Base-by-base conservation (phyloP, 2,113 vertebrate genomes). In the Paramisgurnus dabryanus region DNA sequence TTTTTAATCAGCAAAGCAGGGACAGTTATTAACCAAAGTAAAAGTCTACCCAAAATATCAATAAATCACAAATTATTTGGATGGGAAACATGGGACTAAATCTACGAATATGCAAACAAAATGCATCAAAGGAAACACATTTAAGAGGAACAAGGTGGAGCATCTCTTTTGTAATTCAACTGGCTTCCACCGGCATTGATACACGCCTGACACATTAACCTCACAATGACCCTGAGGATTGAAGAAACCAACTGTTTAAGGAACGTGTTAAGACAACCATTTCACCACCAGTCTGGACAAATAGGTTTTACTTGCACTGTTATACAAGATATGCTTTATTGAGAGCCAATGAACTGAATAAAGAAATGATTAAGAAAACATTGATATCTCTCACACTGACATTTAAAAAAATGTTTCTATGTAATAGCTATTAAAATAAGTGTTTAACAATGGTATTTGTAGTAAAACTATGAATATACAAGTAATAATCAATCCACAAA, bases 131-230 rank as follows among this genome's bases (percentile, higher is more conserved):
- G 9, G 34, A 18, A 10, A 60, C 27, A n/a, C 8, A 40, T 57
- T n/a, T 39, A 40, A 73, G n/a, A 63, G 13, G 11, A 9, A 22
- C n/a, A 27, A 47, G 10, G 41, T 8, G 39, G 55, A 58, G 7
- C 4, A 63, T 43, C 41, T 34, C 12, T 61, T 63, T 34, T 63
- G 7, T 27, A 17, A 22, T 74, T 43, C 57, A 3, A 34, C 58
- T 63, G 43, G 43, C 18, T 34, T 75, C 22, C 7, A 74, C 34
- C 49, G 55, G 13, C n/a, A 61, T 4, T 53, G 17, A 58, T n/a
- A 63, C 74, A 50, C 0, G 61, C 34, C 74, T 77, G 47, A 53
- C 47, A 76, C 61, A 76, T 55, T 76, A 66, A 66, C 74, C 61
- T 66, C 22, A 53, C 1, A 6, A 55, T 55, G 34, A 77, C 74